phyloP scores from a whole-genome alignment of 2,888 invertebrate species.

The Macropis europaea region DNA sequence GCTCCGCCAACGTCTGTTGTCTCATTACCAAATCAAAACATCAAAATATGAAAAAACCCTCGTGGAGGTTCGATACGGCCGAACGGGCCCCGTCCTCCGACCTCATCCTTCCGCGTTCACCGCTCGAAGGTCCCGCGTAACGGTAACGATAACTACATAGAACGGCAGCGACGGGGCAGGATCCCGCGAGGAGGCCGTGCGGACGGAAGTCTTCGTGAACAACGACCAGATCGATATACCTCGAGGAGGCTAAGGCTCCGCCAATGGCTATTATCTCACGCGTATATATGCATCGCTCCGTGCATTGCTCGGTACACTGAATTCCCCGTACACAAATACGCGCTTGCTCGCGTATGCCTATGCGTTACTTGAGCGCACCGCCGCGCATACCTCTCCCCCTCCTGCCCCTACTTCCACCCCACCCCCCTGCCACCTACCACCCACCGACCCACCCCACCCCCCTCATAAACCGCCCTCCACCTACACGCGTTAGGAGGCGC shows the following conservation, averaged over 20 bases:
- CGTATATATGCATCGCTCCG: slow-evolving; percentile 65
- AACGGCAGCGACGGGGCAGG: background rate
- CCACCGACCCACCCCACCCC: slow-evolving; percentile 22
- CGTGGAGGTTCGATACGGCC: no score
- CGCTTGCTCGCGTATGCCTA: slow-evolving; percentile 40
- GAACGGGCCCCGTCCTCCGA: no score
- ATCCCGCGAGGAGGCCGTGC: background rate
- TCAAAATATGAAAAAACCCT: no score
- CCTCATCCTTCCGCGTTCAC: no score
- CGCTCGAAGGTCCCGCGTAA: no score
- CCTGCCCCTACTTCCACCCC: slow-evolving; percentile 24
- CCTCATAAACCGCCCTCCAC: background rate
- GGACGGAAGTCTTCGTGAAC: slow-evolving; percentile 62
- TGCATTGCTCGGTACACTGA: slow-evolving; percentile 67
- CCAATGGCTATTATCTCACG: slow-evolving; percentile 74
- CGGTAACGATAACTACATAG: background rate
- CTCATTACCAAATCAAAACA: no score
- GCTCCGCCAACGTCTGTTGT: no score
- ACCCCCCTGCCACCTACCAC: slow-evolving; percentile 24
- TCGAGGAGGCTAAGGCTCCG: slow-evolving; percentile 71
- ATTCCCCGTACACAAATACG: slow-evolving; percentile 67
- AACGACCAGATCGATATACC: slow-evolving; percentile 66
- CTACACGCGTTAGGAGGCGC: slow-evolving; percentile 25
- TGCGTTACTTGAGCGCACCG: slow-evolving; percentile 50
- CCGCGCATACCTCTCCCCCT: slow-evolving; percentile 38